Base-by-base conservation (phyloP, 2,113 vertebrate genomes). In the Indri indri region DNA sequence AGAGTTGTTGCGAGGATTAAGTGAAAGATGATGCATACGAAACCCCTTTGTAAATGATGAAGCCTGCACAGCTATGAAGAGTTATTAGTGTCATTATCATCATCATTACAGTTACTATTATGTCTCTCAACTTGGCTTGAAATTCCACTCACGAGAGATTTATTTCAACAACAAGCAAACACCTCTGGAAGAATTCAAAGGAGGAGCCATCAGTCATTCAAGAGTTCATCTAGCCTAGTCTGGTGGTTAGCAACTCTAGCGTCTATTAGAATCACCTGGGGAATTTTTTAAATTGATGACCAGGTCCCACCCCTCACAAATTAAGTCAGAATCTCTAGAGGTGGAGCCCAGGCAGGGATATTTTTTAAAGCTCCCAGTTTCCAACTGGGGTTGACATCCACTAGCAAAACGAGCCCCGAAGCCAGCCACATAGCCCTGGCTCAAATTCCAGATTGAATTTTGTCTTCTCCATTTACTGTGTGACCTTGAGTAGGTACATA, bases 91-190 rank as follows among this genome's bases (percentile, higher is more conserved):
- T 18, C 30, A 13, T 88, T 50, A 71, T 45, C 18, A 50, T 76
- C 50, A 80, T 71, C 34, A 80, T 61, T 90, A 71, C 40, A 77
- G 34, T 91, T 97, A 92, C 92, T 90, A 57, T 42, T 90, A 65
- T 88, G 80, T 63, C 40, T 95, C 14, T 77, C 40, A 91, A 40
- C 16, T 79, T 95, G 54, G 27, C 52, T 30, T 83, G 61, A 65
- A 91, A 82, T 66, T 96, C 42, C 25, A 79, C 79, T 27, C 27
- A 20, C 34, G 47, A 68, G 59, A 91, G 30, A 91, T 59, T 61
- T 89, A 71, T 93, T 97, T 97, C 61, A 77, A 54, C 81, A 81
- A 94, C n/a, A 89, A 89, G 17, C 13, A 89, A 93, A 95, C 1
- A 74, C 34, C 81, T 93, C 86, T 76, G 61, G 40, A 93, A 88